phyloP scores from a whole-genome alignment of 2,797 vertebrate genomes.

The Etheostoma nigrum region DNA sequence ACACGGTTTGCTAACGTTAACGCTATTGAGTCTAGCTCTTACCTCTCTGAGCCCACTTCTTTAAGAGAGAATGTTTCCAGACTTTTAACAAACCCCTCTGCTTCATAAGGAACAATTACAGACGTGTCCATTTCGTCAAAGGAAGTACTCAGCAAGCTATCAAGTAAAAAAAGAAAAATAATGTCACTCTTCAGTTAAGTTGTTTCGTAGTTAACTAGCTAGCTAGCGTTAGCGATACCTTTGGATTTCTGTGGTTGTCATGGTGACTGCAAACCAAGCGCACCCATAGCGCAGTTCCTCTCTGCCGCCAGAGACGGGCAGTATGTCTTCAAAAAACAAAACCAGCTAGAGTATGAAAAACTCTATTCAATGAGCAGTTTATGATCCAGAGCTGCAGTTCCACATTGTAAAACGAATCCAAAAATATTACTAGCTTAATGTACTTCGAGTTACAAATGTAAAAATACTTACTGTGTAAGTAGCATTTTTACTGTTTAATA shows the following conservation, averaged over 20 bases:
- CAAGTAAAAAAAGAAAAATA: neutral
- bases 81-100: constrained; percentile 84
- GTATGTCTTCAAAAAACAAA: neutral
- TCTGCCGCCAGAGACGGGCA: constrained; percentile 53
- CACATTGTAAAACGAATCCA: neutral
- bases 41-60: constrained; percentile 86
- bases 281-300: neutral
- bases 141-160: neutral
- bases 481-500: too few relatives aligned
- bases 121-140: constrained; percentile 64
- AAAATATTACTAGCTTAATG: neutral
- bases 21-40: constrained; percentile 7
- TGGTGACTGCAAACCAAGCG: constrained; percentile 60
- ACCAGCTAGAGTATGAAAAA: neutral
- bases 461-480: too few relatives aligned
- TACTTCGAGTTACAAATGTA: too few relatives aligned
- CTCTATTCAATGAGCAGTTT: too few relatives aligned
- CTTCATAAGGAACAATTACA: constrained; percentile 84
- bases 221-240: neutral
- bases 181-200: neutral
- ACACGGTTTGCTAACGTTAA: neutral
- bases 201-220: neutral
- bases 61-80: constrained; percentile 84
- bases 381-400: neutral
- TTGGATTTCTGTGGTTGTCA: constrained; percentile 55